These are phyloP conservation scores for Hypomecis punctinalis DNA, from an alignment of 2,888 invertebrate species.

Conservation along the genomic window DNA sequence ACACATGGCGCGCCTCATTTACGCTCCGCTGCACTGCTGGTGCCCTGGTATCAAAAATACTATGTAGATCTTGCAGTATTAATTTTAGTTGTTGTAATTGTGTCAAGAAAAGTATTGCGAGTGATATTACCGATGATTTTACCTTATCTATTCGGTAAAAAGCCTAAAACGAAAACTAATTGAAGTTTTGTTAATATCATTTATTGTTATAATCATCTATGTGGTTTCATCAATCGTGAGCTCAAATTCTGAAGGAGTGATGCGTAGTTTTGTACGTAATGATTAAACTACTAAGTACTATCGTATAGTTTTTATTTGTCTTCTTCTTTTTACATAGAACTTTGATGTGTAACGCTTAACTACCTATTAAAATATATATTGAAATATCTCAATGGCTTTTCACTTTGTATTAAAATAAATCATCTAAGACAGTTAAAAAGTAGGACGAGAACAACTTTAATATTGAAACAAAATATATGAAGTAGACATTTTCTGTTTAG, in stretches of 20 bases:
- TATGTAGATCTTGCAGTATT: conserved; percentile 50
- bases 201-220: background rate
- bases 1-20: conserved; percentile 57
- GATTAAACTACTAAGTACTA: too few relatives aligned
- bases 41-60: conserved; percentile 58
- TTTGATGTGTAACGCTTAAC: too few relatives aligned
- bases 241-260: too few relatives aligned
- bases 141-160: background rate
- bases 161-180: conserved; percentile 5
- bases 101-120: background rate
- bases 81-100: background rate
- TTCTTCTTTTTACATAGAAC: too few relatives aligned
- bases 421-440: too few relatives aligned
- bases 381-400: too few relatives aligned
- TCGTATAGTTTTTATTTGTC: too few relatives aligned
- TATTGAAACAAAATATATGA: background rate
- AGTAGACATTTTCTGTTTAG: background rate
- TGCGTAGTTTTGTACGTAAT: too few relatives aligned
- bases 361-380: too few relatives aligned
- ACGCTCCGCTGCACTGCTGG: conserved; percentile 52
- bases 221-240: too few relatives aligned
- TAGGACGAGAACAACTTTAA: background rate
- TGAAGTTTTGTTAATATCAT: background rate
- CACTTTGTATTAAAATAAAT: too few relatives aligned
- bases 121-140: background rate